Evolutionary conservation across 1,140 invertebrate genomes (phyloP).

Genomic region (Babylonia areolata): DNA sequence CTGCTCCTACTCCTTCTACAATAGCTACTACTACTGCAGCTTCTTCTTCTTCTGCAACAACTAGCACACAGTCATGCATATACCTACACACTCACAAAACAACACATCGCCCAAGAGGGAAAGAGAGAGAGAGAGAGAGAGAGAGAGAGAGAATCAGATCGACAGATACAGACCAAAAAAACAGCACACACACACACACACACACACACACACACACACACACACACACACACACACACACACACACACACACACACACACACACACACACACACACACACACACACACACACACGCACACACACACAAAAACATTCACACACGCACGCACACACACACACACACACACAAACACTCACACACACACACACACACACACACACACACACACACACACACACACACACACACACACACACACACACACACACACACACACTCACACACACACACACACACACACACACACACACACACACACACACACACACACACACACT

Average conservation of each 20-base stretch:
- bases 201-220: neutral
- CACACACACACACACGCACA: neutral
- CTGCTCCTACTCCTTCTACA: no score
- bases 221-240: neutral
- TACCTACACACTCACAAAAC: neutral
- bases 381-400: no score
- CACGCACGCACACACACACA: neutral
- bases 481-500: neutral
- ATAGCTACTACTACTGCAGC: no score
- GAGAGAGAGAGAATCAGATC: neutral
- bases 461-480: neutral
- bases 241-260: slow-evolving; percentile 3
- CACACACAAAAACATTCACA: no score
- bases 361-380: neutral
- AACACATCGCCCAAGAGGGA: no score
- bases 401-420: neutral
- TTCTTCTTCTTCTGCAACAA: no score
- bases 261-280: neutral
- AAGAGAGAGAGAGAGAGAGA: no score
- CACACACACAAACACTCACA: neutral
- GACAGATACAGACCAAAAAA: neutral
- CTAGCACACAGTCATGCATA: neutral
- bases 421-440: neutral
- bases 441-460: neutral
- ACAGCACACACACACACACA: neutral